Base-by-base conservation (phyloP, 23 tunicate species). In the Halocynthia aurantium region DNA sequence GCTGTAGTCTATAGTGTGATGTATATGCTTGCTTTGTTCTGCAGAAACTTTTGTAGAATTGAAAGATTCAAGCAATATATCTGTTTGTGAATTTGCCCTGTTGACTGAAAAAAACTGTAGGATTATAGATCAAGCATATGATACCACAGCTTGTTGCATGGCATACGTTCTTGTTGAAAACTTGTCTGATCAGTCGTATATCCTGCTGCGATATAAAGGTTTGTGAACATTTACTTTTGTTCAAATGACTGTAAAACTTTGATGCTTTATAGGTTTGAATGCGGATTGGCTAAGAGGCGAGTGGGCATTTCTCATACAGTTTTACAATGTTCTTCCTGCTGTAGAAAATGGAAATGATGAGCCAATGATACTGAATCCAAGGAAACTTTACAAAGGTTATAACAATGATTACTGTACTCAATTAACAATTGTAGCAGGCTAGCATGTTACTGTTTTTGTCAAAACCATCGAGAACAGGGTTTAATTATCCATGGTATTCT, bases 101-200 rank as follows among this genome's bases (percentile, higher is more conserved):
- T 54, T 74, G 55, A 8, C 5, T 55, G 21, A 56, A 53, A 5
- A 22, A 8, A 40, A 53, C 13, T 74, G 78, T 31, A 54, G 13
- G 8, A 74, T 74, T 53, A 18, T 74, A 22, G 78, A 53, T 51
- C 60, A 51, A 8, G 62, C 78, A 8, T 74, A 54, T 56, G 64
- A 74, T 54, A n/a, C 66, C 12, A 21, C 60, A 17, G 17, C 78
- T 8, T 74, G 63, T 54, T 74, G 62, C 10, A 49, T 13, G 31
- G 22, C 56, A 18, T 74, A 54, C 56, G 78, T 74, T 10, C 31
- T 74, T 19, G 62, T 74, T 40, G n/a, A 51, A 22, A 53, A 53
- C 22, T 22, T 13, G 8, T 74, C 64, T 54, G 55, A 52, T 11
- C 22, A 49, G 11, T 12, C 72, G 2, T 67, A 67, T 67, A 67